A percentile compares a stretch with the other conserved stretches of the same genome.
Conservation (phyloP, 2,888 invertebrate genomes). For the Trypoxylon attenuatum region DNA sequence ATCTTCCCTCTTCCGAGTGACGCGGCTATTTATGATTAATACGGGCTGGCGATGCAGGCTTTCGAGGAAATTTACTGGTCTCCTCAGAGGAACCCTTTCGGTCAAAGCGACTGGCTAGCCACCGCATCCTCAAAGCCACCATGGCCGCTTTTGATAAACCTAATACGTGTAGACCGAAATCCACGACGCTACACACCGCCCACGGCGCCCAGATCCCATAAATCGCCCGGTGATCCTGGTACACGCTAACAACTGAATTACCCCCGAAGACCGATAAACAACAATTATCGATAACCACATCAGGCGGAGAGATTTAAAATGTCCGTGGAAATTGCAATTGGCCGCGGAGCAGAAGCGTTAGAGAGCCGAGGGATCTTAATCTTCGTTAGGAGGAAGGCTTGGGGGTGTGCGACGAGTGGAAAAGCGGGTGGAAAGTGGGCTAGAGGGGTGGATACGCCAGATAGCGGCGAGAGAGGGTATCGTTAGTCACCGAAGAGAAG, state of each 20-base stretch:
- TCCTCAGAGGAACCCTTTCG: too few species aligned
- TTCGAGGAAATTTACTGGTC: too few species aligned
- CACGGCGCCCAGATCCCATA: neutral
- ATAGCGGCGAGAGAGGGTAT: too few species aligned
- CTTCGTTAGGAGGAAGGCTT: conserved; percentile 41
- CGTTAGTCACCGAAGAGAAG: conserved; percentile 38
- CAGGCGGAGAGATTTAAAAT: neutral
- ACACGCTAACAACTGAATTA: neutral
- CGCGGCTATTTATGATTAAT: conserved; percentile 10
- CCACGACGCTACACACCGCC: too few species aligned
- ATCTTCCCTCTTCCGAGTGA: conserved; percentile 2
- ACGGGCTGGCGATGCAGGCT: too few species aligned
- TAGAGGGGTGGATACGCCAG: conserved; percentile 16
- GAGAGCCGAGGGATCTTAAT: conserved; percentile 48
- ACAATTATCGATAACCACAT: neutral
- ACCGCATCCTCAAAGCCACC: too few species aligned
- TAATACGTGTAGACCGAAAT: too few species aligned
- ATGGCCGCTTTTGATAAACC: too few species aligned
- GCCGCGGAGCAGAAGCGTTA: neutral
- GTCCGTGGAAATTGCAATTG: neutral
- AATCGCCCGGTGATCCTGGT: neutral
- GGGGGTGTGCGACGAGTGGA: conserved; percentile 15
- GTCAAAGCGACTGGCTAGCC: too few species aligned
- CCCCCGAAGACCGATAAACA: neutral
- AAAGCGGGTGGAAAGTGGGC: conserved; percentile 8